Conservation (phyloP, 2,113 vertebrate genomes). For the Bos indicus region DNA sequence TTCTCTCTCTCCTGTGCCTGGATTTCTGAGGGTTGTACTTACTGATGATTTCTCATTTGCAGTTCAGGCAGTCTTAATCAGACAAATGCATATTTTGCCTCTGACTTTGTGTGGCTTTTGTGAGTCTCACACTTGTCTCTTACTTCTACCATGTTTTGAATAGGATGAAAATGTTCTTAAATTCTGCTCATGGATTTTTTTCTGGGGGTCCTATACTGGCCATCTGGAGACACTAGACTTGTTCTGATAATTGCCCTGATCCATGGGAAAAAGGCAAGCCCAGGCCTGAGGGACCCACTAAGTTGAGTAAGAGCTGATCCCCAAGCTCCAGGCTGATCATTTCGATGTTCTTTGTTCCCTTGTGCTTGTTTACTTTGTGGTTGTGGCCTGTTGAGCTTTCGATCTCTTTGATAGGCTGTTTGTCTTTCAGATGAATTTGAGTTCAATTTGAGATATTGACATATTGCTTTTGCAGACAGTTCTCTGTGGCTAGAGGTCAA, state of each 20-base stretch:
- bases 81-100: background rate
- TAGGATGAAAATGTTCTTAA: background rate
- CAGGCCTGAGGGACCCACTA: background rate
- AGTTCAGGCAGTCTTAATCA: background rate
- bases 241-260: background rate
- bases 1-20: background rate
- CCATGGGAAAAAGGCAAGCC: background rate
- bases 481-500: constrained; percentile 18
- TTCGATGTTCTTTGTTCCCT: background rate
- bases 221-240: background rate
- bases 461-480: background rate
- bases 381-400: background rate
- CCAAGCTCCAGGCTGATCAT: background rate
- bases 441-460: background rate
- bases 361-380: background rate
- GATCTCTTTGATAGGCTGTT: background rate
- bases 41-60: background rate
- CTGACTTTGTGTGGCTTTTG: background rate
- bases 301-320: background rate
- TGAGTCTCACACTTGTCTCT: background rate
- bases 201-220: background rate
- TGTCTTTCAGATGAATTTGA: constrained; percentile 32
- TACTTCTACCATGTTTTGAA: background rate
- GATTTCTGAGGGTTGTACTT: background rate
- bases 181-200: background rate